phyloP scores from a whole-genome alignment of 2,113 vertebrate species.

The Clarias macrocephalus region DNA sequence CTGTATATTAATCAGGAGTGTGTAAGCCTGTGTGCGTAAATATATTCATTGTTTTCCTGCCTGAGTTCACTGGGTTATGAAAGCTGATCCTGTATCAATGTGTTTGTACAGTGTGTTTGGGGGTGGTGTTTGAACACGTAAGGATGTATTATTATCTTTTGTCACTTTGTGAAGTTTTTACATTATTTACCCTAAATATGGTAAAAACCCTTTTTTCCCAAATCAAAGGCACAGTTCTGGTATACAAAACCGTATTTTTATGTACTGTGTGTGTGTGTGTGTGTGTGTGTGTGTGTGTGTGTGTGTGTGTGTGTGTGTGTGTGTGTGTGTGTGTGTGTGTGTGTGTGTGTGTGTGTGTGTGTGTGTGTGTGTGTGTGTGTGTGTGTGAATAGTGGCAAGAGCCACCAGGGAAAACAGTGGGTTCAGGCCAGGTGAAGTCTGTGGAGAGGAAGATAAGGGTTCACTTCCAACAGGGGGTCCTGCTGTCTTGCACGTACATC shows the following conservation, averaged over 20 bases:
- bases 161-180: neutral
- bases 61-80: constrained; percentile 47
- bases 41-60: constrained; percentile 17
- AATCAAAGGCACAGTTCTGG: neutral
- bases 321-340: constrained; percentile 17
- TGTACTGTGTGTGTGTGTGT: neutral
- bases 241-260: neutral
- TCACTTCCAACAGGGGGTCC: constrained; percentile 66
- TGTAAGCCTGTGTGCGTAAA: constrained; percentile 63
- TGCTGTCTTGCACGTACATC: constrained; percentile 66
- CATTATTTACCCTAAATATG: neutral
- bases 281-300: constrained; percentile 24
- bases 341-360: constrained; percentile 18
- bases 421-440: constrained; percentile 65
- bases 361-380: constrained; percentile 52
- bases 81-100: constrained; percentile 46
- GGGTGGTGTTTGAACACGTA: neutral
- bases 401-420: constrained; percentile 74
- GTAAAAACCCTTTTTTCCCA: neutral
- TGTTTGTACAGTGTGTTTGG: constrained; percentile 45
- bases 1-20: constrained; percentile 38
- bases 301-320: constrained; percentile 1
- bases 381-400: constrained; percentile 69
- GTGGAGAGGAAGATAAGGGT: constrained; percentile 64
- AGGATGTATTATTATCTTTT: neutral